Base-by-base conservation (phyloP, 1,140 invertebrate genomes). In the Augochlora pura region DNA sequence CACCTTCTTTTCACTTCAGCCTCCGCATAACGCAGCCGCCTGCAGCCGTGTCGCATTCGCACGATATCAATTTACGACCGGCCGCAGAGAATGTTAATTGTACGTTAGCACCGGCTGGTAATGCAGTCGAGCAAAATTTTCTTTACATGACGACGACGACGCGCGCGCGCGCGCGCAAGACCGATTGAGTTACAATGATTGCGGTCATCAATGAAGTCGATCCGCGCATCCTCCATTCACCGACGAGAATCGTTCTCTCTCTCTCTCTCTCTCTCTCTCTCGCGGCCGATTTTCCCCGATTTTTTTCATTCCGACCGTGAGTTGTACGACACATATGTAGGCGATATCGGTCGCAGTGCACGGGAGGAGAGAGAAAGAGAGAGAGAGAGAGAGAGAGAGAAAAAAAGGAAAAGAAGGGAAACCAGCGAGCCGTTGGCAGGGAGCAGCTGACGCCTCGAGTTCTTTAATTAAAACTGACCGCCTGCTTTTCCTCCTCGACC, bases 391-490 rank as follows among this genome's bases (percentile, higher is more conserved):
- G 71, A 71, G 66, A 81, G 38, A 27, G 46, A 25, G 68, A 71
- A 74, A 81, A 75, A 76, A 80, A 62, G 49, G 73, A 57, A 71
- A 77, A 68, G 82, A 81, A 88, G 86, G 81, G 84, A 85, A 88
- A 85, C 71, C 77, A 76, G 74, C 60, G 79, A 82, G 77, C 85
- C 83, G 86, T 88, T 87, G 86, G 86, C 86, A 85, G 86, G 86
- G 84, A 90, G 85, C 90, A 91, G 89, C 90, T 92, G 90, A 90
- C 90, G 90, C 88, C 87, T 82, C 85, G 87, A 90, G 88, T 91
- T 90, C 90, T 92, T 91, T 92, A 91, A 91, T 91, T 92, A 90
- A 91, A 91, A 91, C 90, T 91, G 88, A 88, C 88, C 90, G 87
- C 86, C 85, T 76, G 87, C 88, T 89, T 91, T 90, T 91, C 87